Percentiles rank a stretch among this genome's conserved stretches.
Evolutionary conservation across 2,113 vertebrate genomes (phyloP).

Genomic region (Pteruthius melanotis): DNA sequence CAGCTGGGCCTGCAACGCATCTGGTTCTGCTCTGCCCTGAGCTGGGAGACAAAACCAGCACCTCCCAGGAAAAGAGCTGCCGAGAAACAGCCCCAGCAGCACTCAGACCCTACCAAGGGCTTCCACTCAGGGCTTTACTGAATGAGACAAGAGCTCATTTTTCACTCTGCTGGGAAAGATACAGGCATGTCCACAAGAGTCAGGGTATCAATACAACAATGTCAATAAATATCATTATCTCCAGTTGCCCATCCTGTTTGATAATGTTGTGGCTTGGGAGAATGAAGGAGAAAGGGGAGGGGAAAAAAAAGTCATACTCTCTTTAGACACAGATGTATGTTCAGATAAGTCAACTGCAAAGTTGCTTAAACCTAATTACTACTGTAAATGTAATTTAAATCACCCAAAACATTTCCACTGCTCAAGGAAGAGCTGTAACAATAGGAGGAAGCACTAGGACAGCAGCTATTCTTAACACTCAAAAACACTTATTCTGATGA

Average conservation of each 20-base stretch:
- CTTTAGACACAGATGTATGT: background rate
- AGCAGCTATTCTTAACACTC: conserved; percentile 39
- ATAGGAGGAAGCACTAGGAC: conserved; percentile 46
- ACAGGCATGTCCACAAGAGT: background rate
- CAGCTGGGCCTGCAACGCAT: background rate
- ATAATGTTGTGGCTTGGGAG: background rate
- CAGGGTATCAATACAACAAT: background rate
- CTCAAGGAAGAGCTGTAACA: conserved; percentile 51
- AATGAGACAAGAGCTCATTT: fast-evolving
- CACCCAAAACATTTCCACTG: conserved; percentile 14
- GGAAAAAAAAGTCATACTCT: fast-evolving
- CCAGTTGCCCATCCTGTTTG: background rate
- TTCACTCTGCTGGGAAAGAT: background rate
- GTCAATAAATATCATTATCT: background rate
- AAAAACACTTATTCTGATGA: conserved; percentile 36
- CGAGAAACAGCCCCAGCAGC: background rate
- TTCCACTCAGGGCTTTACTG: background rate
- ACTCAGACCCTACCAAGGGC: fast-evolving
- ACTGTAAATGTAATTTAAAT: conserved; percentile 32
- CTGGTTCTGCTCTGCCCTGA: background rate
- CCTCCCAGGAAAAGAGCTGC: background rate
- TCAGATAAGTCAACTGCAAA: background rate
- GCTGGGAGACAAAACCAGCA: background rate
- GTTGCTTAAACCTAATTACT: background rate
- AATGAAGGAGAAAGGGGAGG: background rate